A percentile compares a stretch with the other conserved stretches of the same genome.
These are phyloP conservation scores for Keiferia lycopersicella DNA, from an alignment of 2,888 invertebrate genomes.

Conservation along the genomic window DNA sequence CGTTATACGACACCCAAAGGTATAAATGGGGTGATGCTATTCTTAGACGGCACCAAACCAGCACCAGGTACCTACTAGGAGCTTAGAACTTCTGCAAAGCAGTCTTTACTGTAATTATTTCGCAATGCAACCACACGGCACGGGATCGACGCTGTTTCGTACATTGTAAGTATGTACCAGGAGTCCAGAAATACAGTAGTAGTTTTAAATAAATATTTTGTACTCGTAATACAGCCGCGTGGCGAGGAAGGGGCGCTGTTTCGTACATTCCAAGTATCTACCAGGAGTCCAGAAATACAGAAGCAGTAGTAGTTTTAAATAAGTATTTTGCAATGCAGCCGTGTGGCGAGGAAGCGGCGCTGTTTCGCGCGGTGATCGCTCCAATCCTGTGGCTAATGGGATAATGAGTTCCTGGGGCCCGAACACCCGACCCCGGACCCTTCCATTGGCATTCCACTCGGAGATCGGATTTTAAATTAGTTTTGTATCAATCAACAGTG, in stretches of 20 bases:
- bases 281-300: not conserved
- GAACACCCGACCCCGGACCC: constrained; percentile 65
- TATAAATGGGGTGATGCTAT: no score
- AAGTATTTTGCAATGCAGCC: constrained; percentile 37
- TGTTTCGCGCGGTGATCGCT: constrained; percentile 73
- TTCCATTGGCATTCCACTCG: constrained; percentile 46
- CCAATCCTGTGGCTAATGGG: constrained; percentile 70
- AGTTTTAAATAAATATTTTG: not conserved
- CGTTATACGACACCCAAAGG: no score
- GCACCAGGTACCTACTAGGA: no score
- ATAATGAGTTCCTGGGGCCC: constrained; percentile 73
- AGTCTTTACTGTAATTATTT: not conserved
- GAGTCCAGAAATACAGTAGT: no score
- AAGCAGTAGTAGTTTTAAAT: not conserved
- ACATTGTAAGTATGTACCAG: no score
- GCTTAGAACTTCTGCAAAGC: not conserved
- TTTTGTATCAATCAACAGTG: constrained; percentile 15
- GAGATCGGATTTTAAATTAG: constrained; percentile 45
- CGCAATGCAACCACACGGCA: no score
- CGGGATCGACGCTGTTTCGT: no score
- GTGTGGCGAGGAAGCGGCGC: constrained; percentile 66
- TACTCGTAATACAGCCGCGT: not conserved
- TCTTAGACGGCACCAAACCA: no score
- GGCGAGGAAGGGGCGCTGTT: not conserved
- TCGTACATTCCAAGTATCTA: no score